These are phyloP conservation scores for Nephrocerus scutellatus DNA, from an alignment of 2,888 invertebrate species.

Conservation along the genomic window DNA sequence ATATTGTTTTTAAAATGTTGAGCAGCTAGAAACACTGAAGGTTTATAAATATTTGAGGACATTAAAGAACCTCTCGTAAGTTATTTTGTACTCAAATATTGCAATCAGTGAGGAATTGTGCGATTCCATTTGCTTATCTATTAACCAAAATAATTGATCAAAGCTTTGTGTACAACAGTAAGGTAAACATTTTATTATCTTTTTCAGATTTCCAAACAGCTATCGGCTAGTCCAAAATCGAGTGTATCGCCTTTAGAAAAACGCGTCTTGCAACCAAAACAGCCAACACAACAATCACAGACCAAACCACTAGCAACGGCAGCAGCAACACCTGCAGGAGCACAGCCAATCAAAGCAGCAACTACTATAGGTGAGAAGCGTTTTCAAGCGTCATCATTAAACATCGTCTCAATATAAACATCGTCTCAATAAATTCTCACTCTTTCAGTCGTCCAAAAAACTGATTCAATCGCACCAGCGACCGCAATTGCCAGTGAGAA, in stretches of 20 bases:
- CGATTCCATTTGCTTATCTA: too few relatives aligned
- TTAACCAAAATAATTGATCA: too few relatives aligned
- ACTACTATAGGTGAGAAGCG: slow-evolving; percentile 18
- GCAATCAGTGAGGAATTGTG: too few relatives aligned
- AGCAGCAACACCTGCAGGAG: slow-evolving; percentile 25
- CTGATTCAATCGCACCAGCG: slow-evolving; percentile 37
- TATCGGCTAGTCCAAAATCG: slow-evolving; percentile 45
- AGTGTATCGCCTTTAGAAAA: slow-evolving; percentile 54
- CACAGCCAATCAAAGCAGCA: slow-evolving; percentile 20
- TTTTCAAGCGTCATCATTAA: slow-evolving; percentile 40
- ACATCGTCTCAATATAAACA: background rate
- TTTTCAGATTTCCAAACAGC: slow-evolving; percentile 45
- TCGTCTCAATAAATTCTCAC: slow-evolving; percentile 5
- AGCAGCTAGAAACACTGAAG: too few relatives aligned
- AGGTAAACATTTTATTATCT: slow-evolving; percentile 12
- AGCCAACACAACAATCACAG: slow-evolving; percentile 48
- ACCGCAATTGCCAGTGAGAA: slow-evolving; percentile 51
- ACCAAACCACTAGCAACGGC: slow-evolving; percentile 17
- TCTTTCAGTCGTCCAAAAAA: slow-evolving; percentile 32
- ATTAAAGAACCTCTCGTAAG: too few relatives aligned
- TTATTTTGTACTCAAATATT: too few relatives aligned
- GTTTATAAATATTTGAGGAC: too few relatives aligned
- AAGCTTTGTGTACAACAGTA: too few relatives aligned
- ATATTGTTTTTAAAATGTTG: too few relatives aligned
- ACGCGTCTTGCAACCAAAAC: slow-evolving; percentile 61